phyloP scores from a whole-genome alignment of 2,113 vertebrate species.

The Gopherus flavomarginatus region DNA sequence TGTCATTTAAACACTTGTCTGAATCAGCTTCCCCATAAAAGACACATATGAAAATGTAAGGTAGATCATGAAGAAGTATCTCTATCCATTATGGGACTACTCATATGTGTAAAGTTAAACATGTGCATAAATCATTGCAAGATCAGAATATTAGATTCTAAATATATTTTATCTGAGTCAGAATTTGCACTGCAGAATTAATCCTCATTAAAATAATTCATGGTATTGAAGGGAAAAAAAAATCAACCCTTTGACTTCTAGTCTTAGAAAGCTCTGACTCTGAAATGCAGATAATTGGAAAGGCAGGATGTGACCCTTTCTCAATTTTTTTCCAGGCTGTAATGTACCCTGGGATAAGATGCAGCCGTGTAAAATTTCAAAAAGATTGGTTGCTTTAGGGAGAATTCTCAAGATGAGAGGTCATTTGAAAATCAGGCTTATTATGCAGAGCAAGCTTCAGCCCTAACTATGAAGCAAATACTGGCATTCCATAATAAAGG shows the following conservation, averaged over 20 bases:
- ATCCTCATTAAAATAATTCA: neutral
- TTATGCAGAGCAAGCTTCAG: slow-evolving; percentile 18
- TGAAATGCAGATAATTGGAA: slow-evolving; percentile 6
- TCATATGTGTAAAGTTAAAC: neutral
- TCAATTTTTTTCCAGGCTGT: neutral
- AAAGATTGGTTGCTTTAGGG: neutral
- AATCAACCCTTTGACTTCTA: neutral
- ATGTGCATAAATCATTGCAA: neutral
- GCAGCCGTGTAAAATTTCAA: neutral
- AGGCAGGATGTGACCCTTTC: neutral
- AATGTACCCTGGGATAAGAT: neutral
- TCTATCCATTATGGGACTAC: neutral
- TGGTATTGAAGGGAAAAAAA: neutral
- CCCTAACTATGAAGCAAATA: slow-evolving; percentile 23
- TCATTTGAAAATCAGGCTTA: neutral
- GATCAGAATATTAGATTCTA: neutral
- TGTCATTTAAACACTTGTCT: neutral
- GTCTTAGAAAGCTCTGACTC: neutral
- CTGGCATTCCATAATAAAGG: neutral
- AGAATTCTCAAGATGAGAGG: neutral
- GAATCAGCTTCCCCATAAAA: neutral
- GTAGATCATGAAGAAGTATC: neutral
- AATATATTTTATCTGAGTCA: neutral
- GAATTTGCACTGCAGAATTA: neutral
- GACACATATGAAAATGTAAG: neutral